Conservation (phyloP, 2,888 invertebrate species). For the Chydorus sphaericus region DNA sequence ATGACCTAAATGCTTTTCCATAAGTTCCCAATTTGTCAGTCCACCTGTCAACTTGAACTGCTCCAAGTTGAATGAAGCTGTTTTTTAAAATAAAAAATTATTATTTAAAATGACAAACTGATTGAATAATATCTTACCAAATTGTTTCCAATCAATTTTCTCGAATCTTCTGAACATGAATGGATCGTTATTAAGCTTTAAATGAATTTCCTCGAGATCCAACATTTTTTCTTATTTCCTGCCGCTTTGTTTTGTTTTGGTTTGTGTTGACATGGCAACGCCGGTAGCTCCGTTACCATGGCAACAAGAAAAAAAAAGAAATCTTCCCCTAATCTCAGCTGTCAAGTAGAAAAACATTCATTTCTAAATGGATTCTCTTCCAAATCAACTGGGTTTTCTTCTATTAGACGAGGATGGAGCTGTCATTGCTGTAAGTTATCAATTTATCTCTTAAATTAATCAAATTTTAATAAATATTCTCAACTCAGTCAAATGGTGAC, state of each 20-base stretch:
- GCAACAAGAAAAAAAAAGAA: neutral
- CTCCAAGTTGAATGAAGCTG: slow-evolving; percentile 6
- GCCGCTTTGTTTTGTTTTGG: slow-evolving; percentile 10
- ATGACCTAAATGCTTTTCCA: slow-evolving; percentile 2
- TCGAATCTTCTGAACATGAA: slow-evolving; percentile 4
- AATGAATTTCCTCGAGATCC: neutral
- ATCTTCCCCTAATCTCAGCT: neutral
- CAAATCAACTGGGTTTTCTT: slow-evolving; percentile 60
- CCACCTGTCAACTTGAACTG: slow-evolving; percentile 2
- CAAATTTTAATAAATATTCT: neutral
- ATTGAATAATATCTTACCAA: neutral
- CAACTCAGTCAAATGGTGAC: slow-evolving; percentile 62
- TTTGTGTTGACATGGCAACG: no score
- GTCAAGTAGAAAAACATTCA: neutral
- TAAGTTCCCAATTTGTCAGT: neutral
- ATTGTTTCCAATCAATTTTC: slow-evolving; percentile 9
- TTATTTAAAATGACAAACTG: neutral
- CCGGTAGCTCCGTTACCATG: slow-evolving; percentile 6
- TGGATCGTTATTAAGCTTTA: neutral
- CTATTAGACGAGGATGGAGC: slow-evolving; percentile 79
- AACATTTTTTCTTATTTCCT: neutral
- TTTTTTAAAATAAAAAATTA: neutral
- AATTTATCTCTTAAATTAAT: neutral
- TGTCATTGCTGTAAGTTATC: slow-evolving; percentile 47
- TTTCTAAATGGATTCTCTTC: slow-evolving; percentile 43